Percentiles rank a stretch among this genome's conserved stretches.
These are phyloP conservation scores for Microtus oregoni DNA, from an alignment of 2,113 vertebrate genomes.

Conservation along the genomic window DNA sequence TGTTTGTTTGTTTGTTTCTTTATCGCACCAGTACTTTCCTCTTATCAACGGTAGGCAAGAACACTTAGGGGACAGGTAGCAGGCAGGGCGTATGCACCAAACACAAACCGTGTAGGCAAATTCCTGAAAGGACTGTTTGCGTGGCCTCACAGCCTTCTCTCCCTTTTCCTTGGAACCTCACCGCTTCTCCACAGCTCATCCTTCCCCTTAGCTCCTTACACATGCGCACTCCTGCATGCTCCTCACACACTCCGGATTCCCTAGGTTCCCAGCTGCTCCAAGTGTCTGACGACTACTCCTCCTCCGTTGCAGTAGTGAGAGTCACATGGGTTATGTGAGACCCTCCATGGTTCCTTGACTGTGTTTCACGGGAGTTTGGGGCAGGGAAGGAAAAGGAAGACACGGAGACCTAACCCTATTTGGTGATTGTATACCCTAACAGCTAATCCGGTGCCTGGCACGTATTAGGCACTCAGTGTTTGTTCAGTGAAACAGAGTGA, in stretches of 20 bases:
- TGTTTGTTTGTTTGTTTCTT: neutral
- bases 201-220: too few species aligned
- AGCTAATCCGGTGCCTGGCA: neutral
- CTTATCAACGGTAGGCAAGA: neutral
- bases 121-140: neutral
- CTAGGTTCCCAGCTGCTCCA: neutral
- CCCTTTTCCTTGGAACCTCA: neutral
- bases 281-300: neutral
- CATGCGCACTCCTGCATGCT: neutral
- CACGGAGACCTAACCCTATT: fast-evolving
- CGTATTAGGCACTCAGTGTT: fast-evolving
- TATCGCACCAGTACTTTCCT: neutral
- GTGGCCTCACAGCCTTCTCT: neutral
- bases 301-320: neutral
- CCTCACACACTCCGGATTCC: neutral
- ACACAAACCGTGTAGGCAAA: neutral
- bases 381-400: too few species aligned
- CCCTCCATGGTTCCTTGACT: neutral
- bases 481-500: neutral
- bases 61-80: neutral
- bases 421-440: neutral
- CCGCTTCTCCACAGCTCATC: too few species aligned
- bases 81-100: neutral
- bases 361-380: neutral
- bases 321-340: neutral